Percentiles rank a stretch among this genome's conserved stretches.
Evolutionary conservation across 2,113 vertebrate species (phyloP).

Genomic region (Pomatorhinus ruficollis): DNA sequence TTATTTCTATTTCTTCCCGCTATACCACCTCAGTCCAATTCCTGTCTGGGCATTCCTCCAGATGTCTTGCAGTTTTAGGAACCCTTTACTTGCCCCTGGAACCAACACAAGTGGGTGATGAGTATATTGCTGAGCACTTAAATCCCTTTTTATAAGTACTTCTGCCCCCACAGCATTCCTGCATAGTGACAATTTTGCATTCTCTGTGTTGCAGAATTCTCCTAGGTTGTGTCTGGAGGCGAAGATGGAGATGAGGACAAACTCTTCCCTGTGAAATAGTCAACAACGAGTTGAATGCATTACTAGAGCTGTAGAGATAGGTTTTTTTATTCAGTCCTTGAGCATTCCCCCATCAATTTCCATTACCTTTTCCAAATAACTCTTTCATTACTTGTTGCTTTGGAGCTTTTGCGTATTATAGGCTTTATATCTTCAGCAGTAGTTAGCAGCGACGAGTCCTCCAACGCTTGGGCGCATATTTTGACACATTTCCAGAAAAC

Average conservation of each 20-base stretch:
- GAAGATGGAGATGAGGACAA: not conserved
- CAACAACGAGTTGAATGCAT: not conserved
- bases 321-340: not conserved
- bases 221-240: not conserved
- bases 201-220: not conserved
- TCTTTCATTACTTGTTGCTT: not conserved
- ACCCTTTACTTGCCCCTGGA: not conserved
- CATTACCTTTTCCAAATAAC: not conserved
- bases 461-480: not conserved
- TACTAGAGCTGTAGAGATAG: not conserved
- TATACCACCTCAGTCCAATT: not conserved
- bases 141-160: not conserved
- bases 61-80: not conserved
- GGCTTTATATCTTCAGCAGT: not conserved
- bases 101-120: not conserved
- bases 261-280: not conserved
- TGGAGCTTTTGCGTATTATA: rapidly evolving
- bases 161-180: not conserved
- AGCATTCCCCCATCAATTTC: not conserved
- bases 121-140: not conserved
- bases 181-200: not conserved
- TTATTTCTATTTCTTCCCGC: not conserved
- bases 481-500: too few species aligned
- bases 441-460: not conserved
- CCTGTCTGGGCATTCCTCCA: not conserved